Percentiles rank a stretch among this genome's conserved stretches.
Conservation (phyloP, 2,113 vertebrate species). For the Acrocephalus kingi region DNA sequence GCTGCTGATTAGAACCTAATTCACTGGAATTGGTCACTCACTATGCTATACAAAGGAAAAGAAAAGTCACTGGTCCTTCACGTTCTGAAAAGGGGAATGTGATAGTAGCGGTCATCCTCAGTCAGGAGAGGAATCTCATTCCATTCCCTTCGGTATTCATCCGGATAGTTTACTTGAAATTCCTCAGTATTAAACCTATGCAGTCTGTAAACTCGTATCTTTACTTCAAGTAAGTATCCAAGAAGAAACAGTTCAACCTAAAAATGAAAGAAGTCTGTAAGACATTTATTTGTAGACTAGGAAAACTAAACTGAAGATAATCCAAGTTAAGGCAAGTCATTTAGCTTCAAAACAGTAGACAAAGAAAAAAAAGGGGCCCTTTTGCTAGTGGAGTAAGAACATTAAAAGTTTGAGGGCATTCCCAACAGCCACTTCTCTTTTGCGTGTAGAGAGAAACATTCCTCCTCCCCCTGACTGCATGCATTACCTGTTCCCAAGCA, state of each 20-base stretch:
- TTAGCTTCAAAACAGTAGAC: neutral
- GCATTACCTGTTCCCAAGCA: neutral
- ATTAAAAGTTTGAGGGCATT: neutral
- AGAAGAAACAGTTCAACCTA: slow-evolving; percentile 81
- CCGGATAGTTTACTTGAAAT: slow-evolving; percentile 74
- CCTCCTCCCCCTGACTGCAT: neutral
- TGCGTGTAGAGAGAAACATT: neutral
- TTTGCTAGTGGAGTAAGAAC: neutral
- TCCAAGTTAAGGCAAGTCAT: neutral
- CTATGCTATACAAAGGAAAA: neutral
- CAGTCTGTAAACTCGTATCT: slow-evolving; percentile 78
- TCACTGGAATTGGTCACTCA: neutral
- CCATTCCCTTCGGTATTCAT: slow-evolving; percentile 75
- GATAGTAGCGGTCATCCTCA: slow-evolving; percentile 77
- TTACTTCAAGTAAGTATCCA: slow-evolving; percentile 78
- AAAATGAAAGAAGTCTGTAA: slow-evolving; percentile 22
- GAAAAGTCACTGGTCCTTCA: neutral
- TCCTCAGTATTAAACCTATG: slow-evolving; percentile 76
- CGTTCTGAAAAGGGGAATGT: slow-evolving; percentile 71
- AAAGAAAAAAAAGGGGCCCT: neutral
- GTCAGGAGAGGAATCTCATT: slow-evolving; percentile 78
- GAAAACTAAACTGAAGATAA: neutral
- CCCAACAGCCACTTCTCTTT: neutral
- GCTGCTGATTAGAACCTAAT: neutral
- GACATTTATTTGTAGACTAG: neutral